phyloP scores from a whole-genome alignment of 1,140 invertebrate species.

The Drosophila truncata region DNA sequence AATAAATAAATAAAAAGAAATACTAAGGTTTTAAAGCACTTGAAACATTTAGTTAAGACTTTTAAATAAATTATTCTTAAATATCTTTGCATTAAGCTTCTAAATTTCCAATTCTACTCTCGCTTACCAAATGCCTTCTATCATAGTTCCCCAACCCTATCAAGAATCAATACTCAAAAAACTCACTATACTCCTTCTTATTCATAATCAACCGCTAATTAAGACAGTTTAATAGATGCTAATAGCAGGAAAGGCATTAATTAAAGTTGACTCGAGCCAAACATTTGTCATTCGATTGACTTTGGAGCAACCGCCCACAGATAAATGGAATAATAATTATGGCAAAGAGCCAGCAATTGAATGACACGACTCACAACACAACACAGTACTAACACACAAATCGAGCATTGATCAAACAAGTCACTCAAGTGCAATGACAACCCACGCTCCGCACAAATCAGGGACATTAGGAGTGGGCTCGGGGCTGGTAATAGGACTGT shows the following conservation, averaged over 20 bases:
- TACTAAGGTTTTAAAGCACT: background rate
- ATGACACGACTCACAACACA: slow-evolving; percentile 45
- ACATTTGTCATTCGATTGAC: slow-evolving; percentile 45
- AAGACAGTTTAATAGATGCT: slow-evolving; percentile 6
- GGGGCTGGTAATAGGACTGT: slow-evolving; percentile 20
- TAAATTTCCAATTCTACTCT: too few relatives aligned
- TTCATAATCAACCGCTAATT: slow-evolving; percentile 14
- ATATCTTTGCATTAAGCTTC: background rate
- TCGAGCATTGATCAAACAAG: slow-evolving; percentile 81
- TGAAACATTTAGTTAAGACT: background rate
- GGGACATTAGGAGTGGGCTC: slow-evolving; percentile 21
- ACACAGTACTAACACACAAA: slow-evolving; percentile 56
- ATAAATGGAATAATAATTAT: slow-evolving; percentile 48
- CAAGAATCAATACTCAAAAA: background rate
- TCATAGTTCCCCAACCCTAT: too few relatives aligned
- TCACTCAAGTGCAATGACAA: slow-evolving; percentile 80
- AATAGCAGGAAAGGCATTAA: background rate
- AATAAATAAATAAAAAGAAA: too few relatives aligned
- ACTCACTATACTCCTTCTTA: background rate
- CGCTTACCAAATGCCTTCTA: too few relatives aligned
- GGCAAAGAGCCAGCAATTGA: slow-evolving; percentile 44
- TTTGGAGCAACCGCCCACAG: slow-evolving; percentile 18
- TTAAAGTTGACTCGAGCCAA: slow-evolving; percentile 10
- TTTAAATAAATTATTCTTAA: background rate
- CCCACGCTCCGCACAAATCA: slow-evolving; percentile 50